Base-by-base conservation (phyloP, 2,797 vertebrate species). In the Acipenser ruthenus region DNA sequence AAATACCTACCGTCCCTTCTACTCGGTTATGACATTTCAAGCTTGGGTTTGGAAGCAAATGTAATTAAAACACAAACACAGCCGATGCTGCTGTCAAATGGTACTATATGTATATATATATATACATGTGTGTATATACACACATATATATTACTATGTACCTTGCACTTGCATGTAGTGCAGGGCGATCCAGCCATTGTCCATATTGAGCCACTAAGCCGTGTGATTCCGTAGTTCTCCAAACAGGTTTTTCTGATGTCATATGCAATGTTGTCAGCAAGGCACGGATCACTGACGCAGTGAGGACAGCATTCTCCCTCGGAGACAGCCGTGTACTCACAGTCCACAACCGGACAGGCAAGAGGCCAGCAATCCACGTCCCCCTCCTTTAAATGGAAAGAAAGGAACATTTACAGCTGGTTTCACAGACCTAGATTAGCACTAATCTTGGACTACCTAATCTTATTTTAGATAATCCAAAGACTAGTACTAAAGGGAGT, bases 161-260 rank as follows among this genome's bases (percentile, higher is more conserved):
- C 96, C 95, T 97, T 96, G 89, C 96, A 98, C 80, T 89, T 91
- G 89, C 96, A 98, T 77, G 87, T 89, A 64, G 94, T 95, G 69
- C 96, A 98, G 65, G 92, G 92, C 13, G 93, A 91, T 69, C 84
- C 89, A 69, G 86, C 83, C 89, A 93, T 89, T 3, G 85, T 91
- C 96, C 96, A 98, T 4, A 92, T 84, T 6, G 94, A 89, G 0
- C 95, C 94, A 0, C 93, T 93, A 59, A 97, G 90, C 53, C 89
- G 91, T 0, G 84, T 82, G 67, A 90, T 37, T 11, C 95, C 95
- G 1, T 83, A 78, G 8, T 82, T 86, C 78, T 96, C 95, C 71
- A 86, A 83, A 76, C 96, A 98, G 10, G 92, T 94, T 85, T 89
- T 93, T 62, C 87, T 87, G 78, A 95, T 91, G 78, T 97, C 93